Evolutionary conservation across 2,113 vertebrate genomes (phyloP), one percentile per base, ranked within the genome.

Genomic region (Dicentrarchus labrax): DNA sequence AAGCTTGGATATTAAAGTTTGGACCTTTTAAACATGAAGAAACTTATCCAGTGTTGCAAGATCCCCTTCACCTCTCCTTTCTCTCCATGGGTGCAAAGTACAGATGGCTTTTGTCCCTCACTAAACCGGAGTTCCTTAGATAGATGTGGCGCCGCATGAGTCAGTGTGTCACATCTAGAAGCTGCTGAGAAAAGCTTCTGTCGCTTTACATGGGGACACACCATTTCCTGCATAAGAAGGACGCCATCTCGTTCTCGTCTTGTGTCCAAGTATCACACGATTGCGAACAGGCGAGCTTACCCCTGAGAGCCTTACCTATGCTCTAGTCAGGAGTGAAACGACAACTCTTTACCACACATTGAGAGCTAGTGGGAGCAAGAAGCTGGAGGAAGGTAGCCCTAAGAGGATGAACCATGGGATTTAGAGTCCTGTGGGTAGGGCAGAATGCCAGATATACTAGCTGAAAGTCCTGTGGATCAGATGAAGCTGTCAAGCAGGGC

Each of bases 401-500:
- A 73, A 88, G 90, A 93, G 86, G 89, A 91, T 93, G 94, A 94
- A 94, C 88, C 22, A 56, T 90, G 90, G 93, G 94, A 94, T 94
- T 93, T 92, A 80, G 75, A 90, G 87, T 92, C 93, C 85, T 91
- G 92, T 85, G 91, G 92, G 86, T 88, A 82, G 89, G 80, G 91
- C 84, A 73, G 88, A 83, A 91, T 82, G 89, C 83, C 91, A 89
- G 92, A 91, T 89, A 91, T 89, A 88, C 88, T 85, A 54, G 85
- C 86, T 70, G 60, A 93, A 94, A 93, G 93, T 91, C 91, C 87
- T 84, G 92, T 73, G 94, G 94, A 93, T 94, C 94, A 94, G 92
- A 94, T 92, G 92, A 90, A 94, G 94, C 94, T 93, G 93, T 94
- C 93, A 93, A 92, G 92, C 92, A 90, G 91, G 84, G 93, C 82